A percentile compares a stretch with the other conserved stretches of the same genome.
Conservation (phyloP, 1,140 invertebrate species). For the Trissolcus basalis region DNA sequence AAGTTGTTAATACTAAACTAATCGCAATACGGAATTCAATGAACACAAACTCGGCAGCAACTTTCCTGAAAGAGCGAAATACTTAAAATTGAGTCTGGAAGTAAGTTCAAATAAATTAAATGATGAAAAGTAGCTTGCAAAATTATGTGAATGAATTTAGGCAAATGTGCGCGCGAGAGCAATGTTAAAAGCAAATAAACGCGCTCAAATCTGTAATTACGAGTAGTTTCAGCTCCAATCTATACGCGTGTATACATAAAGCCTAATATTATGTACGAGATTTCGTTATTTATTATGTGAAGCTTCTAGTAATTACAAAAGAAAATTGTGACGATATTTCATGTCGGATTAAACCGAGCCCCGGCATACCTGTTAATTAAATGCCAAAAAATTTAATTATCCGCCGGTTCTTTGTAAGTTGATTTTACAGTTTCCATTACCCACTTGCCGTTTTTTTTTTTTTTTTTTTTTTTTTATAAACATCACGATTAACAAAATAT, state of each 20-base stretch:
- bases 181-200: slow-evolving; percentile 8
- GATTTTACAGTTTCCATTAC: no score
- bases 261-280: slow-evolving; percentile 34
- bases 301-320: slow-evolving; percentile 31
- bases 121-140: no score
- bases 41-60: background rate
- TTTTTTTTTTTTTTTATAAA: slow-evolving; percentile 1
- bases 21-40: background rate
- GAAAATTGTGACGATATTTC: slow-evolving; percentile 40
- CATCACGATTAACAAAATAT: no score
- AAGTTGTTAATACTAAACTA: slow-evolving; percentile 5
- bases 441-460: background rate
- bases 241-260: slow-evolving; percentile 6
- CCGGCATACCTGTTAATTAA: slow-evolving; percentile 32
- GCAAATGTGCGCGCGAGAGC: no score
- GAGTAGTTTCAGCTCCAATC: slow-evolving; percentile 15
- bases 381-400: background rate
- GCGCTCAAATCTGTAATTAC: slow-evolving; percentile 32
- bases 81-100: no score
- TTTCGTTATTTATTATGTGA: slow-evolving; percentile 25
- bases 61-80: no score
- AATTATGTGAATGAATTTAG: no score
- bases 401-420: background rate
- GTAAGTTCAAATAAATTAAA: background rate
- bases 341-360: slow-evolving; percentile 31